Evolutionary conservation across 1,140 invertebrate genomes (phyloP).

Genomic region (Liolophura sinensis): DNA sequence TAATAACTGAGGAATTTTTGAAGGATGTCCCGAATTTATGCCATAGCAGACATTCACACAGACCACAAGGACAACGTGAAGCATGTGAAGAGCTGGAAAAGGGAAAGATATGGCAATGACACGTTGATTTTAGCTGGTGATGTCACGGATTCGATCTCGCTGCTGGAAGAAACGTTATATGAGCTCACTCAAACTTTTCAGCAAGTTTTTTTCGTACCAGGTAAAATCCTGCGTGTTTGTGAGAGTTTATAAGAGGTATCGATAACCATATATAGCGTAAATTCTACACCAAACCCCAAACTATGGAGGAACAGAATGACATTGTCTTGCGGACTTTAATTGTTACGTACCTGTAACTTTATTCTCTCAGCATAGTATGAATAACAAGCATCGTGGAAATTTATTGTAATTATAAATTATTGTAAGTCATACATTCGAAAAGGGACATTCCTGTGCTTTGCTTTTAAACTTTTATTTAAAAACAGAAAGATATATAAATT

Average conservation of each 20-base stretch:
- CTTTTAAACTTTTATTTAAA: too few species aligned
- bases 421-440: too few species aligned
- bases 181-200: slow-evolving; percentile 11
- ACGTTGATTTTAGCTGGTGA: slow-evolving; percentile 22
- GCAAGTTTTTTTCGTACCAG: slow-evolving; percentile 24
- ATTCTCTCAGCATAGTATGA: too few species aligned
- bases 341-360: not conserved
- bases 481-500: too few species aligned
- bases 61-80: slow-evolving; percentile 22
- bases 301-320: not conserved
- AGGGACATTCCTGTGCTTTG: too few species aligned
- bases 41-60: slow-evolving; percentile 23
- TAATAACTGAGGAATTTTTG: too few species aligned
- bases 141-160: slow-evolving; percentile 15
- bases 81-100: slow-evolving; percentile 14
- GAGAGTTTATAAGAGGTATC: too few species aligned
- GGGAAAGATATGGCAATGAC: slow-evolving; percentile 14
- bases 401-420: too few species aligned
- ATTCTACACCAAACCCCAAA: too few species aligned
- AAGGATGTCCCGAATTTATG: slow-evolving; percentile 11
- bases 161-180: slow-evolving; percentile 16
- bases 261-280: too few species aligned
- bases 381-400: too few species aligned
- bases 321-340: not conserved
- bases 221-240: not conserved